Conservation (phyloP, 2,797 vertebrate species). For the Capromys pilorides region DNA sequence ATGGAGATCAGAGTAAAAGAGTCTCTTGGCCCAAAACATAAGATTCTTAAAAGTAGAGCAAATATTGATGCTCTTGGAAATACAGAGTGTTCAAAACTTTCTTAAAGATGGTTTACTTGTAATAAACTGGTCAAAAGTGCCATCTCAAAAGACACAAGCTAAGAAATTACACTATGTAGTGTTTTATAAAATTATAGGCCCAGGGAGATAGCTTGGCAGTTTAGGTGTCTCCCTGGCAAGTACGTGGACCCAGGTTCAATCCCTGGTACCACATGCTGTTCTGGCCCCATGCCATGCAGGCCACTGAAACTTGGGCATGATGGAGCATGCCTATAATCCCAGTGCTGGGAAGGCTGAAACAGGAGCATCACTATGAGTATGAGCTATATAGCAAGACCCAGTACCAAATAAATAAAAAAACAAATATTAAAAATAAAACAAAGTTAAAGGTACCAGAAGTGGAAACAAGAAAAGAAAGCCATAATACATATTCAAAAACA, state of each 20-base stretch:
- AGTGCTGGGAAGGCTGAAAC: no score
- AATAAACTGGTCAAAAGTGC: neutral
- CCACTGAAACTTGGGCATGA: no score
- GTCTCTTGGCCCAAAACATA: neutral
- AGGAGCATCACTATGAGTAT: no score
- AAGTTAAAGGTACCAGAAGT: neutral
- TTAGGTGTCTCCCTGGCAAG: no score
- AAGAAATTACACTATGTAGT: constrained; percentile 37
- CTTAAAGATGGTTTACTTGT: constrained; percentile 3
- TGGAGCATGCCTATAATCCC: no score
- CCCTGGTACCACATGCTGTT: no score
- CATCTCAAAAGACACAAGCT: neutral
- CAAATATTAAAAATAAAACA: neutral
- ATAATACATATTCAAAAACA: neutral
- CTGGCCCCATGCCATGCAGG: no score
- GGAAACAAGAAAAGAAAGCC: constrained; percentile 47
- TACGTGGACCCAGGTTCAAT: no score
- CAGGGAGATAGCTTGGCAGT: no score
- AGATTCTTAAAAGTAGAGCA: neutral
- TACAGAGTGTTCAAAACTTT: constrained; percentile 8
- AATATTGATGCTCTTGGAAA: neutral
- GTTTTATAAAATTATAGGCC: constrained; percentile 40
- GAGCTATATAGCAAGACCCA: no score
- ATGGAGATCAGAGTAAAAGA: neutral
- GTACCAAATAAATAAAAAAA: no score